Percentiles rank a stretch among this genome's conserved stretches.
Conservation (phyloP, 2,113 vertebrate species). For the Oryzias celebensis region DNA sequence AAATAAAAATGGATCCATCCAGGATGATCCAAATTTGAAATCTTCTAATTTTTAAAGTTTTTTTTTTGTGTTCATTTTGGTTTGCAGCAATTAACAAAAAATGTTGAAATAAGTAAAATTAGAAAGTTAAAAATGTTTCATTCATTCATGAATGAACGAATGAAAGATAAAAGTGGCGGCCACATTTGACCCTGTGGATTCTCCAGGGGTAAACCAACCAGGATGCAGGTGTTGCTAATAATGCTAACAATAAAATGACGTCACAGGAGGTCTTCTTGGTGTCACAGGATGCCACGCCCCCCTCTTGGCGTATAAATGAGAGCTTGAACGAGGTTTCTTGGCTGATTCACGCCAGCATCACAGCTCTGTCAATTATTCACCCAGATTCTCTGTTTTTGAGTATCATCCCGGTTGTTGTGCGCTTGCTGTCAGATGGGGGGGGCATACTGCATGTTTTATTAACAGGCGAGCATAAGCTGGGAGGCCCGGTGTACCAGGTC, state of each 20-base stretch:
- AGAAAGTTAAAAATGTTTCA: no score
- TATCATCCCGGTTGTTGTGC: constrained; percentile 17
- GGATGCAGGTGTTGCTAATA: no score
- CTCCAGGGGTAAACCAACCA: no score
- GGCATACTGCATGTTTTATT: constrained; percentile 48
- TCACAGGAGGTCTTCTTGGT: not conserved
- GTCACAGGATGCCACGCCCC: not conserved
- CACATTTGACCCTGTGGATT: no score
- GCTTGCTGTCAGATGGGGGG: constrained; percentile 1
- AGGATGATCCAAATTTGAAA: no score
- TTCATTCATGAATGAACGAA: no score
- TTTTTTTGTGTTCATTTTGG: no score
- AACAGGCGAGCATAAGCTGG: constrained; percentile 8
- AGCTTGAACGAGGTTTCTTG: constrained; percentile 17
- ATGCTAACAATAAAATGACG: not conserved
- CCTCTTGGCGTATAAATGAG: not conserved
- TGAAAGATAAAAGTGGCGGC: no score
- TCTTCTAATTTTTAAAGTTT: no score
- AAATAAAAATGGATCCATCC: no score
- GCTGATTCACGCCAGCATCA: constrained; percentile 39
- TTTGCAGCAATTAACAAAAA: no score
- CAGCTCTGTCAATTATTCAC: constrained; percentile 48
- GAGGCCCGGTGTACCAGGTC: constrained; percentile 16
- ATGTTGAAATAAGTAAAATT: no score
- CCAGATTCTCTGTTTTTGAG: constrained; percentile 17